Evolutionary conservation across 2,113 vertebrate species (phyloP).

Genomic region (Noctilio leporinus): DNA sequence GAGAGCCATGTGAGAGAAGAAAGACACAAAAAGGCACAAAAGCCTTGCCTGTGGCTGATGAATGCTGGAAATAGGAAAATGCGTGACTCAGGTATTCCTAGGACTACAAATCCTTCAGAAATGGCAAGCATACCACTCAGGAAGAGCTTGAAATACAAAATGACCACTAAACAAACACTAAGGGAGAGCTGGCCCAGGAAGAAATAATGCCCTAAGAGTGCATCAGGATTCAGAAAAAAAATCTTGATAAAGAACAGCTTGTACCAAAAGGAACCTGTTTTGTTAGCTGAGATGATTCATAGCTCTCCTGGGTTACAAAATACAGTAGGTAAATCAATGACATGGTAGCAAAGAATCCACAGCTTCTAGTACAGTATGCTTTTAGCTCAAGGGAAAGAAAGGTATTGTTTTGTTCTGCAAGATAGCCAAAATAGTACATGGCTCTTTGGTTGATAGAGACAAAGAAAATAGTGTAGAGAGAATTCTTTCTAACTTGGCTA

Average conservation of each 20-base stretch:
- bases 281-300: conserved; percentile 41
- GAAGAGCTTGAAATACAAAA: not conserved
- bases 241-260: conserved; percentile 23
- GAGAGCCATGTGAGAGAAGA: not conserved
- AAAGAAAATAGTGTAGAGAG: not conserved
- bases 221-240: conserved; percentile 38
- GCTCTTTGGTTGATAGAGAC: not conserved
- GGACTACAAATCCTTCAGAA: not conserved
- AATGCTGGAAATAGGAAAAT: not conserved
- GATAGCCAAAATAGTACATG: not conserved
- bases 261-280: not conserved
- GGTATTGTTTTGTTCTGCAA: not conserved
- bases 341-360: not conserved
- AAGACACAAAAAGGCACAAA: not conserved
- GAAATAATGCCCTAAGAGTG: conserved; percentile 18
- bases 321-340: not conserved
- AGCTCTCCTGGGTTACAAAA: conserved; percentile 6
- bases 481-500: not conserved
- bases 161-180: conserved; percentile 28
- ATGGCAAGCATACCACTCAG: not conserved
- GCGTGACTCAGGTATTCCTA: conserved; percentile 32
- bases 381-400: not conserved
- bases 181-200: not conserved
- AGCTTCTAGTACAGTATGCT: not conserved
- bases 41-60: not conserved